phyloP scores from a whole-genome alignment of 1,140 invertebrate species.

The Caenorhabditis remanei region DNA sequence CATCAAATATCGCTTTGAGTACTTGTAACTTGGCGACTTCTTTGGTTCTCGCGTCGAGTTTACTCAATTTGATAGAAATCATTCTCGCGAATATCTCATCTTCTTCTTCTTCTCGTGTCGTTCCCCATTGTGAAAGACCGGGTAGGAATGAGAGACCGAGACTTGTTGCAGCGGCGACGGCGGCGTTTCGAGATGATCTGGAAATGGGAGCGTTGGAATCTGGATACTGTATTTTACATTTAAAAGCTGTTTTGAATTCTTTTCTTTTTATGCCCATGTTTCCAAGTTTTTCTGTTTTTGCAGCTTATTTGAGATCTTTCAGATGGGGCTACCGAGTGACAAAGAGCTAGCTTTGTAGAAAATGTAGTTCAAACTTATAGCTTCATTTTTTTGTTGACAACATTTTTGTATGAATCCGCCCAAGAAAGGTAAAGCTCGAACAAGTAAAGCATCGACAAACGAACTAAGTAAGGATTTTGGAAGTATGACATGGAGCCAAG shows the following conservation, averaged over 20 bases:
- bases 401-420: too few species aligned
- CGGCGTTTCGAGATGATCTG: conserved; percentile 5
- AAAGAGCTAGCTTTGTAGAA: too few species aligned
- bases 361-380: too few species aligned
- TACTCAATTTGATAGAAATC: conserved; percentile 50
- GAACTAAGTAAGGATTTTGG: too few species aligned
- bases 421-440: too few species aligned
- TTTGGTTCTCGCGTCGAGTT: conserved; percentile 27
- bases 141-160: conserved; percentile 4
- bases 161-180: conserved; percentile 13
- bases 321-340: too few species aligned
- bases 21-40: conserved; percentile 42
- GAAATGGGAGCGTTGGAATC: background rate
- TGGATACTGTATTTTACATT: background rate
- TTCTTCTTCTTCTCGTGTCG: conserved; percentile 58
- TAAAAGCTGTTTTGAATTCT: too few species aligned
- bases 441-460: too few species aligned
- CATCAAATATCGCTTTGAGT: conserved; percentile 23
- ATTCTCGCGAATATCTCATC: conserved; percentile 62
- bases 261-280: too few species aligned
- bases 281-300: background rate
- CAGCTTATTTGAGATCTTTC: background rate
- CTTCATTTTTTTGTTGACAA: too few species aligned
- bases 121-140: conserved; percentile 41
- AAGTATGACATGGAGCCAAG: too few species aligned